Percentiles rank a stretch among this genome's conserved stretches.
Evolutionary conservation across 2,888 invertebrate species (phyloP).

Genomic region (Achlya flavicornis): DNA sequence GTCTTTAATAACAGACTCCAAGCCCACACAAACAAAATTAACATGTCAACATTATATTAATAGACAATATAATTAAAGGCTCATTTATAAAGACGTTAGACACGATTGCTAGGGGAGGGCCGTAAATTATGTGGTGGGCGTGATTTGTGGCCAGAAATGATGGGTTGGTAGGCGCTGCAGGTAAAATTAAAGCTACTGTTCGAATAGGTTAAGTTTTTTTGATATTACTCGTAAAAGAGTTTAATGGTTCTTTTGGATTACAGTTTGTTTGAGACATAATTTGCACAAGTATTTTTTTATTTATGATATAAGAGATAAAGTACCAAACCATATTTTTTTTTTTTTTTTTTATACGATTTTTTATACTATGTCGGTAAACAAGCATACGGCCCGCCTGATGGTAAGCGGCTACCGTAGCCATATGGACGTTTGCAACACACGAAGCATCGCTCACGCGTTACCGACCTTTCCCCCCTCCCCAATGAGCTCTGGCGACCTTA

Average conservation of each 20-base stretch:
- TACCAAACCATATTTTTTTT: too few relatives aligned
- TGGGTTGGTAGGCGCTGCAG: constrained; percentile 24
- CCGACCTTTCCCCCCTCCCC: too few relatives aligned
- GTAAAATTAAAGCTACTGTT: constrained; percentile 24
- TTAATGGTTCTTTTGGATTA: too few relatives aligned
- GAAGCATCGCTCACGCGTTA: too few relatives aligned
- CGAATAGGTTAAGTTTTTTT: not conserved
- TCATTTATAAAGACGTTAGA: constrained; percentile 36
- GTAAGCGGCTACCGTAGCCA: too few relatives aligned
- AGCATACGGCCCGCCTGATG: too few relatives aligned
- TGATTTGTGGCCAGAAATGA: constrained; percentile 37
- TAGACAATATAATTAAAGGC: constrained; percentile 54
- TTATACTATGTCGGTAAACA: too few relatives aligned
- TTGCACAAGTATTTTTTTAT: too few relatives aligned
- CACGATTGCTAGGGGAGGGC: constrained; percentile 13
- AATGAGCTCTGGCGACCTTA: too few relatives aligned
- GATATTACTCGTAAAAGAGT: not conserved
- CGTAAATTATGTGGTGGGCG: constrained; percentile 35
- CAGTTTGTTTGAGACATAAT: not conserved
- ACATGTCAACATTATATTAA: constrained; percentile 55
- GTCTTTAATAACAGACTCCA: constrained; percentile 11
- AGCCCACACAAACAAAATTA: constrained; percentile 45
- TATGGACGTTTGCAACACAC: too few relatives aligned
- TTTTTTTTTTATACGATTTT: too few relatives aligned
- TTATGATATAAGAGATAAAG: too few relatives aligned